These are phyloP conservation scores for Sisor rabdophorus DNA, from an alignment of 2,113 vertebrate species.

Conservation along the genomic window DNA sequence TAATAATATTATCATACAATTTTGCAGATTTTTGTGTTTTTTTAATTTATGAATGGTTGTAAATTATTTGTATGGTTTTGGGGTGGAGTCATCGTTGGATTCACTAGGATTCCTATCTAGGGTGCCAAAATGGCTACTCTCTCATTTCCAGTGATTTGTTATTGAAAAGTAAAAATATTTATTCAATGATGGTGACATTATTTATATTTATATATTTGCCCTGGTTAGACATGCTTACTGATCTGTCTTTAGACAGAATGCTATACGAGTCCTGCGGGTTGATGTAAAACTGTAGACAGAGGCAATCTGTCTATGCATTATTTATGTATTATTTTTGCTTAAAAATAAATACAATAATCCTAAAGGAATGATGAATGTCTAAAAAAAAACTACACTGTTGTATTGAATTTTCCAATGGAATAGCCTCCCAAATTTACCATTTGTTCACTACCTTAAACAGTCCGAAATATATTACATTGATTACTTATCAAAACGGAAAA, in stretches of 20 bases:
- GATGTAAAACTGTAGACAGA: neutral
- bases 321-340: neutral
- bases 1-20: too few relatives aligned
- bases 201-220: too few relatives aligned
- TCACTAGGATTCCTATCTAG: too few relatives aligned
- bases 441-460: conserved; percentile 11
- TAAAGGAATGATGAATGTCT: conserved; percentile 4
- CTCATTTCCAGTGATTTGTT: neutral
- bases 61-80: too few relatives aligned
- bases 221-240: neutral
- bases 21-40: too few relatives aligned
- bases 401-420: neutral
- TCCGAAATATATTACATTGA: conserved; percentile 5
- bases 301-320: neutral
- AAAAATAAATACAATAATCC: neutral
- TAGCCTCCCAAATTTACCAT: conserved; percentile 16
- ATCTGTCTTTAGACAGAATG: neutral
- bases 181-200: too few relatives aligned
- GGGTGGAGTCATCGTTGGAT: too few relatives aligned
- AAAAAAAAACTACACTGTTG: neutral
- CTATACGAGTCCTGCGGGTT: neutral
- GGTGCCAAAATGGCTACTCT: neutral
- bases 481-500: conserved; percentile 18
- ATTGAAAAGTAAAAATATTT: neutral
- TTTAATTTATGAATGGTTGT: too few relatives aligned